Percentiles rank a stretch among this genome's conserved stretches.
phyloP scores from a whole-genome alignment of 2,888 invertebrate genomes.

The Drosophila kambysellisi region DNA sequence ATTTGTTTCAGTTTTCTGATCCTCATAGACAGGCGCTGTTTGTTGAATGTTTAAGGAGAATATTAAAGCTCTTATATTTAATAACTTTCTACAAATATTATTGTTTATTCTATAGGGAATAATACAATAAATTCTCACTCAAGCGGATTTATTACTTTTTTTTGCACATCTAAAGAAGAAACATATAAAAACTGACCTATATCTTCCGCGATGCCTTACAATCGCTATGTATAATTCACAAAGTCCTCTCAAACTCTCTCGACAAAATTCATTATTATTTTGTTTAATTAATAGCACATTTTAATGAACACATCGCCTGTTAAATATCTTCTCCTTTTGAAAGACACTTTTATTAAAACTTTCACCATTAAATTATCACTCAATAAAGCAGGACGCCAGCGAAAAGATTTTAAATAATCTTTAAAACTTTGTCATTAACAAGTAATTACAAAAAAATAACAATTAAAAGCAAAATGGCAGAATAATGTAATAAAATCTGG shows the following conservation, averaged over 20 bases:
- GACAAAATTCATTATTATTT: background rate
- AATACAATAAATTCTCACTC: background rate
- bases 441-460: background rate
- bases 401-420: background rate
- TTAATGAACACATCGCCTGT: background rate
- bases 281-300: background rate
- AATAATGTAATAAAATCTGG: conserved; percentile 22
- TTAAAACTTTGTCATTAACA: conserved; percentile 1
- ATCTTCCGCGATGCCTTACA: background rate
- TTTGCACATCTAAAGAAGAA: background rate
- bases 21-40: background rate
- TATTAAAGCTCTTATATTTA: background rate
- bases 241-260: background rate
- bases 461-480: background rate
- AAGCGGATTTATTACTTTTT: background rate
- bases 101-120: background rate
- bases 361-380: background rate
- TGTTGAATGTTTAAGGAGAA: background rate
- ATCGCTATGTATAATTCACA: background rate
- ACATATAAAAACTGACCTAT: background rate
- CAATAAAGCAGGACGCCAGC: conserved; percentile 3
- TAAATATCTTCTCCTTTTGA: background rate
- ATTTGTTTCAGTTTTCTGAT: conserved; percentile 17
- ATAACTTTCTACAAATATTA: background rate
- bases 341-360: background rate